These are phyloP conservation scores for Hiodon tergisus DNA, from an alignment of 2,113 vertebrate species.

Conservation along the genomic window DNA sequence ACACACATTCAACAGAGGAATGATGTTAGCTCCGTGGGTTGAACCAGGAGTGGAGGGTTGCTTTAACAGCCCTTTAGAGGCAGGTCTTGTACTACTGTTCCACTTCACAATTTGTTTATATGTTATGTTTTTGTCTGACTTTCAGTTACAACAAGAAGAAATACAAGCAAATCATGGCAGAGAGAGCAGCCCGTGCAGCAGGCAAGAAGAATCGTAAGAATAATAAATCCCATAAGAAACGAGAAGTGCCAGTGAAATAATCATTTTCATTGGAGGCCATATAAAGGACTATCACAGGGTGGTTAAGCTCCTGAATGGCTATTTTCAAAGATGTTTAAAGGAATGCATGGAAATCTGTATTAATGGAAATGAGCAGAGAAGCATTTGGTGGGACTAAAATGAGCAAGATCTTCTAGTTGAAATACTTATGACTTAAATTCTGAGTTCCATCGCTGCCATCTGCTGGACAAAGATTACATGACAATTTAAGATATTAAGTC, in stretches of 20 bases:
- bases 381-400: not conserved
- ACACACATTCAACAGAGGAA: too few relatives aligned
- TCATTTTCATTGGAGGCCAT: not conserved
- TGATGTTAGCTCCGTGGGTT: too few relatives aligned
- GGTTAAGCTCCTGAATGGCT: not conserved
- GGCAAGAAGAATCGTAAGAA: slow-evolving; percentile 82
- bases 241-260: not conserved
- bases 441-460: not conserved
- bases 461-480: not conserved
- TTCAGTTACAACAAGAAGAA: slow-evolving; percentile 88
- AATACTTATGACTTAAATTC: too few relatives aligned
- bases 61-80: too few relatives aligned
- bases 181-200: slow-evolving; percentile 76
- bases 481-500: not conserved
- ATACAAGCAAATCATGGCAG: slow-evolving; percentile 78
- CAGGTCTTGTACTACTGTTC: not conserved
- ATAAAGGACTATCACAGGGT: not conserved
- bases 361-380: not conserved
- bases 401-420: not conserved
- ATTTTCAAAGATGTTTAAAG: not conserved
- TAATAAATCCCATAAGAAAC: slow-evolving; percentile 75
- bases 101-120: not conserved
- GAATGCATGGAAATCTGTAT: not conserved
- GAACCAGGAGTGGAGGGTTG: too few relatives aligned
- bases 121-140: slow-evolving; percentile 5